Percentiles rank a stretch among this genome's conserved stretches.
phyloP scores from a whole-genome alignment of 2,888 invertebrate genomes.

The Diloba caeruleocephala region DNA sequence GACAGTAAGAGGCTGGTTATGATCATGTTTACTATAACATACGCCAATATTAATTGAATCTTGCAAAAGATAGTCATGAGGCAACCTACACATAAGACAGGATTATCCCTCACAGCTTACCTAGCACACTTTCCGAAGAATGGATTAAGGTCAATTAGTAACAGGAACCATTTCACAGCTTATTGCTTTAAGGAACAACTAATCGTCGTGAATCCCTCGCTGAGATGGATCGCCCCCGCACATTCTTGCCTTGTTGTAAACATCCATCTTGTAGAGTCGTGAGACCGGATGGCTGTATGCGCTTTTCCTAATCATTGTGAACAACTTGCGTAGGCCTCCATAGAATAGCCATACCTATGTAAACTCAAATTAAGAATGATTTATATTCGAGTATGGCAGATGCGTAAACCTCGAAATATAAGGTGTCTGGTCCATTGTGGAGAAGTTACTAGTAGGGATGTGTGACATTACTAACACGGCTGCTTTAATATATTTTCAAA shows the following conservation, averaged over 20 bases:
- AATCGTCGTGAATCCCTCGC: conserved; percentile 61
- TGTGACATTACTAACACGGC: not conserved
- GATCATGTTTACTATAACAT: too few species aligned
- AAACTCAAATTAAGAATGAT: conserved; percentile 37
- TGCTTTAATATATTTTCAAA: not conserved
- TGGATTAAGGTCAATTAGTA: conserved; percentile 73
- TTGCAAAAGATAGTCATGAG: conserved; percentile 35
- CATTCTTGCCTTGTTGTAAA: conserved; percentile 72
- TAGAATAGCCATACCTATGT: conserved; percentile 35
- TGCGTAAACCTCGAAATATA: conserved; percentile 12
- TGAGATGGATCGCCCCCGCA: conserved; percentile 72
- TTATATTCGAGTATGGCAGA: conserved; percentile 19
- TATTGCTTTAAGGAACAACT: conserved; percentile 65
- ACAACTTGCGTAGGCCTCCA: conserved; percentile 57
- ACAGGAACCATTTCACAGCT: conserved; percentile 65
- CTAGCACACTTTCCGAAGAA: conserved; percentile 52
- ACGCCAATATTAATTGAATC: conserved; percentile 45
- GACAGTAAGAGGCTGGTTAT: too few species aligned
- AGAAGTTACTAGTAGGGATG: not conserved
- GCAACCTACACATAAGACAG: conserved; percentile 41
- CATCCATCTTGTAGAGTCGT: conserved; percentile 64
- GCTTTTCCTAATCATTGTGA: conserved; percentile 62
- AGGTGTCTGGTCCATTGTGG: conserved; percentile 9
- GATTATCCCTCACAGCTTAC: conserved; percentile 47
- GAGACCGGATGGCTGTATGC: conserved; percentile 55